These are phyloP conservation scores for Leucopsar rothschildi DNA, from an alignment of 2,113 vertebrate genomes.

Conservation along the genomic window DNA sequence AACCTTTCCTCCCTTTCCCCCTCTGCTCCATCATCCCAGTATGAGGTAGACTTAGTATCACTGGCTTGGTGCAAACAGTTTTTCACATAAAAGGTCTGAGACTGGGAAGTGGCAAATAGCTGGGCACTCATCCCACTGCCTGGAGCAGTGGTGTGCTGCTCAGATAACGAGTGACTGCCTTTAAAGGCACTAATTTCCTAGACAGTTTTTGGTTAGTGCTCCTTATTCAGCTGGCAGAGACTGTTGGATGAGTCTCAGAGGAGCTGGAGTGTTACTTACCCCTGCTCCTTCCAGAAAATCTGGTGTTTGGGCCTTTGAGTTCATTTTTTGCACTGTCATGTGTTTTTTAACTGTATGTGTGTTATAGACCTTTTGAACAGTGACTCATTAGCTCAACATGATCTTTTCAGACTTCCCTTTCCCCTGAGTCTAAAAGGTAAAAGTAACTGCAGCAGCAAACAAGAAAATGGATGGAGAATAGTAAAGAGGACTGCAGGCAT, in stretches of 20 bases:
- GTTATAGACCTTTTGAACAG: not conserved
- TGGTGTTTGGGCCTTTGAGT: not conserved
- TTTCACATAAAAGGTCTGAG: not conserved
- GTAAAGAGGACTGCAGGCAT: not conserved
- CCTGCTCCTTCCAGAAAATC: not conserved
- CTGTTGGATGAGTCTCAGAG: not conserved
- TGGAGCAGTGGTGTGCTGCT: not conserved
- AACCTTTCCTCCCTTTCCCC: not conserved
- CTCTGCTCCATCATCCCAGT: not conserved
- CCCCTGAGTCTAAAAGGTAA: too few species aligned
- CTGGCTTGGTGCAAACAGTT: not conserved
- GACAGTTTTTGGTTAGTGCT: not conserved
- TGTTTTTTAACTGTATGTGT: not conserved
- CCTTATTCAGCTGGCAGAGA: not conserved
- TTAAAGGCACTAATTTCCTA: not conserved
- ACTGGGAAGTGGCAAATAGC: not conserved
- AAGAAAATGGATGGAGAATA: not conserved
- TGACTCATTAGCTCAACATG: not conserved
- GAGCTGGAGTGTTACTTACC: not conserved
- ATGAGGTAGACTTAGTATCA: not conserved
- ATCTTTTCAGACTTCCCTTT: not conserved
- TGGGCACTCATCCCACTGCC: not conserved
- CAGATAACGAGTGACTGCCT: not conserved
- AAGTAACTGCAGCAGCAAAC: not conserved
- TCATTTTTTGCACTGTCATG: not conserved